Evolutionary conservation across 2,797 vertebrate genomes (phyloP).

Genomic region (Peromyscus aztecus): DNA sequence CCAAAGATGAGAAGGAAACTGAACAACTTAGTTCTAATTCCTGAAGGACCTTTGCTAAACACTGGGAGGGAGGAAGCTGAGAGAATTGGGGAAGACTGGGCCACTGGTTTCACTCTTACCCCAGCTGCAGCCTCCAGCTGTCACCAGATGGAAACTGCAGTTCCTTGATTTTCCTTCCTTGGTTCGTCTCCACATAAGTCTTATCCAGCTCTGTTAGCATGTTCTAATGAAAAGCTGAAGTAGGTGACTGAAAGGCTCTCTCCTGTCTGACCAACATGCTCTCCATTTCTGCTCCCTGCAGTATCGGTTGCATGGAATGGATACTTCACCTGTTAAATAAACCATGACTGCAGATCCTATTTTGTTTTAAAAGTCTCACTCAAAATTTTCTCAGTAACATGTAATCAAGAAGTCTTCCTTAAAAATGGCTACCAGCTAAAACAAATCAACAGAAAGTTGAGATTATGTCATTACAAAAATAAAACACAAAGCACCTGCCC

Average conservation of each 20-base stretch:
- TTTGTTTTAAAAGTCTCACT: slow-evolving; percentile 57
- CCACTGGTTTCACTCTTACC: neutral
- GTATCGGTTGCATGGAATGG: slow-evolving; percentile 57
- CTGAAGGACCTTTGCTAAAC: neutral
- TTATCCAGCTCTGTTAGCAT: neutral
- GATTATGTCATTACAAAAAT: neutral
- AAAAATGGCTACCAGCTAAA: neutral
- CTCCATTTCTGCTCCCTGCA: slow-evolving; percentile 59
- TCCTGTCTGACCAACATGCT: neutral
- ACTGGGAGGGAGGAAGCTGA: neutral
- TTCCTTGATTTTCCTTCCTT: neutral
- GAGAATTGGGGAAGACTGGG: neutral
- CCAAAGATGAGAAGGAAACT: slow-evolving; percentile 25
- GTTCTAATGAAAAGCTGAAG: slow-evolving; percentile 33
- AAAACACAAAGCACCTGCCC: neutral
- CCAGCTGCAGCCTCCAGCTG: neutral
- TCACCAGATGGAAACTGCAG: neutral
- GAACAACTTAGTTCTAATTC: slow-evolving; percentile 5
- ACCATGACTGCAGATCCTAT: slow-evolving; percentile 61
- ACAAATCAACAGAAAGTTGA: neutral
- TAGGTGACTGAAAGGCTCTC: slow-evolving; percentile 11
- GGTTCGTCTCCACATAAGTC: slow-evolving; percentile 25
- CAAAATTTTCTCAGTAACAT: neutral
- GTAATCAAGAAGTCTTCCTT: neutral
- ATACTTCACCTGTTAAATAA: slow-evolving; percentile 76